Base-by-base conservation (phyloP, 2,797 vertebrate species). In the Anableps anableps region DNA sequence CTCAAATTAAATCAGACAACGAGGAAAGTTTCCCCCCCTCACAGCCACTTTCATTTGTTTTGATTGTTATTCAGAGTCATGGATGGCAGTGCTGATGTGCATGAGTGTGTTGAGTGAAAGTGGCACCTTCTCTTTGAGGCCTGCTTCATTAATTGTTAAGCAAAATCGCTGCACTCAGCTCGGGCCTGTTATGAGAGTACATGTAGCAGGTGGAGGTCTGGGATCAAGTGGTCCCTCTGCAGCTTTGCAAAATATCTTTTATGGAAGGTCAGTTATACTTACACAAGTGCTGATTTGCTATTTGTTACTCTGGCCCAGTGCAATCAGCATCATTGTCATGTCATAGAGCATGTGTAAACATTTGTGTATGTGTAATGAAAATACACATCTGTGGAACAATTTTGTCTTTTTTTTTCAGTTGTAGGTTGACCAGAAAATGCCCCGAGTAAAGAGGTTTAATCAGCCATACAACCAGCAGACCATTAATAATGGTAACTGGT, bases 1-100 rank as follows among this genome's bases (percentile, higher is more conserved):
- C 88, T 92, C 91, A 94, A 95, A 94, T 95, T 93, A 93, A 95
- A 94, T 90, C 89, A 94, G 94, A 95, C 94, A 93, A 92, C 92
- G 90, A 93, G 90, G 88, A 93, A 94, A 94, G 92, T 93, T 93
- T 85, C 86, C 86, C 88, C 84, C 85, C 84, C 86, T 90, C 91
- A 85, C 88, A 90, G 85, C 64, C 92, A 85, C 91, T 90, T 92
- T 91, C 83, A 91, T 93, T 93, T 94, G 90, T 93, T 93, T 87
- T 91, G 90, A 92, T 91, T 92, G 89, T 92, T 92, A 92, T 90
- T 91, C 91, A 79, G 86, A 90, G 85, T 85, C 89, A 85, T 75
- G 85, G 89, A 86, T 86, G 79, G 80, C 76, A 47, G 78, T 31
- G 74, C 76, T 80, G 36, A 55, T 74, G 73, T 76, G 68, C 55